A percentile compares a stretch with the other conserved stretches of the same genome.
Evolutionary conservation across 2,888 invertebrate species (phyloP).

Genomic region (Pyrrhosoma nymphula): DNA sequence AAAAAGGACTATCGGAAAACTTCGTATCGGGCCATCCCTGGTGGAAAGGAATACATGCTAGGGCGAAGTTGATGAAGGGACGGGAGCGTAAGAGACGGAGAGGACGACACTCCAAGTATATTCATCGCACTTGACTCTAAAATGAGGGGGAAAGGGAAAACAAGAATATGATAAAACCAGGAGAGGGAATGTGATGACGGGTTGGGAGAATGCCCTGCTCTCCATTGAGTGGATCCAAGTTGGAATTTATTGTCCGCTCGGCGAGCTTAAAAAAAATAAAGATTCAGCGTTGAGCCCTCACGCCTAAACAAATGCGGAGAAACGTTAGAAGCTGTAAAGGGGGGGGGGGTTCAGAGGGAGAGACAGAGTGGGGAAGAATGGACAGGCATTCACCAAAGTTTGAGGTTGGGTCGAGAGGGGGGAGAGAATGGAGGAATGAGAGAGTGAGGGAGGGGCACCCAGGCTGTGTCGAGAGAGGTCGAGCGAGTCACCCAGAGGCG

Average conservation of each 20-base stretch:
- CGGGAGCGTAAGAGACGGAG: not conserved
- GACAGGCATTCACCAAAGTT: not conserved
- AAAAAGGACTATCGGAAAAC: too few species aligned
- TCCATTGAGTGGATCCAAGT: not conserved
- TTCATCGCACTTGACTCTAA: conserved; percentile 42
- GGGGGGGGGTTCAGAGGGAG: not conserved
- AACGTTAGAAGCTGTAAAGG: not conserved
- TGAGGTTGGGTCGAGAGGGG: not conserved
- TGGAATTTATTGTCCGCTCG: not conserved
- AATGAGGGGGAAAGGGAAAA: conserved; percentile 17
- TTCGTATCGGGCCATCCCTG: too few species aligned
- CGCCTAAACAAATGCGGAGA: conserved; percentile 19
- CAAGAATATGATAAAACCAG: conserved; percentile 21
- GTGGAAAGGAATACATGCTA: not conserved
- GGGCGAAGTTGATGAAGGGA: not conserved
- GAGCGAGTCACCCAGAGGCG: not conserved
- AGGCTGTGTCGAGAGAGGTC: not conserved
- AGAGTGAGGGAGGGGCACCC: not conserved
- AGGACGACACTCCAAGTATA: not conserved
- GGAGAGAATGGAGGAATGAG: not conserved
- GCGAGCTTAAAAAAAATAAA: not conserved
- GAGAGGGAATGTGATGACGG: not conserved
- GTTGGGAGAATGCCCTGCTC: not conserved
- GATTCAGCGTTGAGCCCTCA: not conserved
- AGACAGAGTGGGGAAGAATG: not conserved